A percentile compares a stretch with the other conserved stretches of the same genome.
Evolutionary conservation across 2,888 invertebrate species (phyloP).

Genomic region (Orthosia gothica): DNA sequence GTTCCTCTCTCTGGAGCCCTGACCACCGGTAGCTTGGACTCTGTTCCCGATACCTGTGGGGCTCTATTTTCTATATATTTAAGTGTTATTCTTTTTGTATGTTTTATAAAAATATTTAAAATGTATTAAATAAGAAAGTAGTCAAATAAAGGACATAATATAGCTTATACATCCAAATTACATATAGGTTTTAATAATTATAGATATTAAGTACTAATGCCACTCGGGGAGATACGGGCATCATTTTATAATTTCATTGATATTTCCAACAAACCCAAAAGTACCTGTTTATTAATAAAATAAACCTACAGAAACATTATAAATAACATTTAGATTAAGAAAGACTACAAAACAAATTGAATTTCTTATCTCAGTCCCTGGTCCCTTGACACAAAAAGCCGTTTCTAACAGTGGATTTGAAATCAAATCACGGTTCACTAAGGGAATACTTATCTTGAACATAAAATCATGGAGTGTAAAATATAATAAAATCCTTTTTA

Average conservation of each 20-base stretch:
- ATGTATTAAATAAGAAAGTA: too few relatives aligned
- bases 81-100: too few relatives aligned
- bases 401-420: slow-evolving; percentile 43
- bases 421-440: slow-evolving; percentile 57
- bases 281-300: slow-evolving; percentile 28
- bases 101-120: too few relatives aligned
- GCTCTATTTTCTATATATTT: too few relatives aligned
- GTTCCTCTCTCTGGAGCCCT: too few relatives aligned
- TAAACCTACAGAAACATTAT: slow-evolving; percentile 44
- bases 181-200: too few relatives aligned
- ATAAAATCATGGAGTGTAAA: slow-evolving; percentile 50
- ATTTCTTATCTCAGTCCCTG: slow-evolving; percentile 52
- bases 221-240: too few relatives aligned
- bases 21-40: too few relatives aligned
- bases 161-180: too few relatives aligned
- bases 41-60: too few relatives aligned
- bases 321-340: slow-evolving; percentile 58
- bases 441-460: slow-evolving; percentile 53
- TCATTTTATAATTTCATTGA: neutral
- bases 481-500: slow-evolving; percentile 48
- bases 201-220: too few relatives aligned
- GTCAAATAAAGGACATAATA: too few relatives aligned
- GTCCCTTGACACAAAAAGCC: slow-evolving; percentile 52
- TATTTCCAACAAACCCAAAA: neutral
- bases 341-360: slow-evolving; percentile 57